Evolutionary conservation across 2,797 vertebrate genomes (phyloP), one percentile per base, ranked within the genome.

Genomic region (Tokudaia muenninki): DNA sequence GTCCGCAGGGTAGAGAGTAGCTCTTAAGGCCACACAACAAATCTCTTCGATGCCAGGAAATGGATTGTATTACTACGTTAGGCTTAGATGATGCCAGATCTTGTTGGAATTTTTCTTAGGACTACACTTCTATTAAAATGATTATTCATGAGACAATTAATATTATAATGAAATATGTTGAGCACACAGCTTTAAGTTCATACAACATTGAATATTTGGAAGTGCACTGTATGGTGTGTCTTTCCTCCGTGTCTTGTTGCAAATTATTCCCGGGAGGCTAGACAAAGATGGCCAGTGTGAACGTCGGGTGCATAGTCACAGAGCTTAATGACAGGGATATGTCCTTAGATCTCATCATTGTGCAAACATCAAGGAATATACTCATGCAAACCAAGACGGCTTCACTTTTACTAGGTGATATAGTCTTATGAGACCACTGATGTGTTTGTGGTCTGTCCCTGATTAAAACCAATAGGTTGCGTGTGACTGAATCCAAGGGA

Each of bases 211-310:
- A 87, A 96, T 83, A 92, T 37, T 41, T 55, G 83, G 0, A 89
- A 74, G 44, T 3, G 8, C 3, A 80, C 83, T 94, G 57, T 91
- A 52, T 34, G 21, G 2, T 31, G 14, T 34, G 3, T 59, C 24
- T 90, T 12, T 74, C 13, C 22, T 44, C 1, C 31, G 22, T 50
- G 6, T 16, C 29, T 50, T 82, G 10, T 29, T 87, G 78, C 81
- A 89, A 92, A 87, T 95, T 31, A 93, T 37, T 90, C 70, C 47
- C 82, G 47, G 86, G 59, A 92, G 90, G 41, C 8, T 74, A 95
- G 50, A 44, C 72, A 74, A 92, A 17, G 59, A 17, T 37, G 78
- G 61, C 6, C 22, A 37, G 1, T 37, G 12, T 78, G 93, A 44
- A 92, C 75, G 55, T 79, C 80, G 63, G 84, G 65, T 17, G 24